Conservation (phyloP, 2,797 vertebrate species). For the Rhinoraja longicauda region DNA sequence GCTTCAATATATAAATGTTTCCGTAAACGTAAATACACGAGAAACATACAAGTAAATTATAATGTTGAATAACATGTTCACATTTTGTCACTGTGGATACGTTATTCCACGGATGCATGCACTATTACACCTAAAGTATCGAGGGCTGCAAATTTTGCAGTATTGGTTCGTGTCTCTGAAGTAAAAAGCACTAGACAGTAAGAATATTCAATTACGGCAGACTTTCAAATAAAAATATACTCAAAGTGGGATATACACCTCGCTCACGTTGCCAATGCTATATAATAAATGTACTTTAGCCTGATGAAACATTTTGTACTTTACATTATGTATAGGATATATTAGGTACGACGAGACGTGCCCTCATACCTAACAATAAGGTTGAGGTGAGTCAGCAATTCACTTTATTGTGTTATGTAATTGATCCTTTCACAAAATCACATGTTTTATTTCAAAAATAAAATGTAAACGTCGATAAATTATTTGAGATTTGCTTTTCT, state of each 20-base stretch:
- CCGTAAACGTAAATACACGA: background rate
- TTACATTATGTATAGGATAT: background rate
- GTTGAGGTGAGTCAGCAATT: background rate
- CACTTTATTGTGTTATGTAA: background rate
- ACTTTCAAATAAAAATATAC: background rate
- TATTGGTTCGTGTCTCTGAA: background rate
- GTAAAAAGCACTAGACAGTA: background rate
- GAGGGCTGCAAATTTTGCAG: background rate
- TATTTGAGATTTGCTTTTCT: background rate
- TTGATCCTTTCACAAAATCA: background rate
- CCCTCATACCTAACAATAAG: background rate
- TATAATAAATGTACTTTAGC: background rate
- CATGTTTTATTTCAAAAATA: background rate
- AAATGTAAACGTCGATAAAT: background rate
- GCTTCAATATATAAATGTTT: constrained; percentile 1
- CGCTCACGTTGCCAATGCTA: background rate
- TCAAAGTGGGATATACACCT: background rate
- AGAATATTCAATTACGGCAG: background rate
- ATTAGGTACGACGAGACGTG: background rate
- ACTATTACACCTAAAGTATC: background rate
- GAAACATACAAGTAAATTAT: background rate
- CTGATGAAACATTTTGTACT: background rate
- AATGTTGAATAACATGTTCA: background rate
- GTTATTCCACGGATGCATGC: background rate
- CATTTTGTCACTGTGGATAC: background rate